These are phyloP conservation scores for Pseudorectes ferrugineus DNA, from an alignment of 2,113 vertebrate genomes.

Conservation along the genomic window DNA sequence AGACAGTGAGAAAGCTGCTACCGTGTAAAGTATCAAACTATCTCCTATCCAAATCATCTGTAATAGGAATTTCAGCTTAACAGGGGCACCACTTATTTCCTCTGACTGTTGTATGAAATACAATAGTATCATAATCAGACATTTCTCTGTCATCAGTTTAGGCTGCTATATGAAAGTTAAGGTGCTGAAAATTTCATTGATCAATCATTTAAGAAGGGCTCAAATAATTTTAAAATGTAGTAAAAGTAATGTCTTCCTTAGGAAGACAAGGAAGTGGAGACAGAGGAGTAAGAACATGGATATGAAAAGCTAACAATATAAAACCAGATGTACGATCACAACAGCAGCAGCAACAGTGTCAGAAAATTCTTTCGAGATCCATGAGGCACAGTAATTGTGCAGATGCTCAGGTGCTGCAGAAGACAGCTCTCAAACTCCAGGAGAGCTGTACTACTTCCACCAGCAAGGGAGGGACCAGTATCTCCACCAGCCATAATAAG, in stretches of 20 bases:
- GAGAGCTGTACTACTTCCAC: not conserved
- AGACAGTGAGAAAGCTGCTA: not conserved
- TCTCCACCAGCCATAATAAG: not conserved
- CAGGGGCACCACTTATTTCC: not conserved
- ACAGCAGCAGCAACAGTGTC: not conserved
- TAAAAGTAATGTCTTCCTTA: not conserved
- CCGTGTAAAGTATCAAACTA: rapidly evolving
- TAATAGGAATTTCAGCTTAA: not conserved
- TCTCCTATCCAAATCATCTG: not conserved
- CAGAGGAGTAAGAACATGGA: not conserved
- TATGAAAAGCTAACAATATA: not conserved
- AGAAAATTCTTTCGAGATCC: not conserved
- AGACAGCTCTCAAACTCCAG: not conserved
- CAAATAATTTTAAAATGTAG: not conserved
- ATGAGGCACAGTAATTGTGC: not conserved
- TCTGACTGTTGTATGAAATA: not conserved
- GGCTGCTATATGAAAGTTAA: not conserved
- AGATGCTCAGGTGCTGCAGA: not conserved
- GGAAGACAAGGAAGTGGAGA: not conserved
- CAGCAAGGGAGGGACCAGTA: not conserved
- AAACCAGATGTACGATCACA: not conserved
- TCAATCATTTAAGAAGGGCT: not conserved
- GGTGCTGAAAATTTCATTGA: not conserved
- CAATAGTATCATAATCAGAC: not conserved
- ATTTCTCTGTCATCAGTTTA: not conserved